phyloP scores from a whole-genome alignment of 2,797 vertebrate genomes.

The Serranus cabrilla region DNA sequence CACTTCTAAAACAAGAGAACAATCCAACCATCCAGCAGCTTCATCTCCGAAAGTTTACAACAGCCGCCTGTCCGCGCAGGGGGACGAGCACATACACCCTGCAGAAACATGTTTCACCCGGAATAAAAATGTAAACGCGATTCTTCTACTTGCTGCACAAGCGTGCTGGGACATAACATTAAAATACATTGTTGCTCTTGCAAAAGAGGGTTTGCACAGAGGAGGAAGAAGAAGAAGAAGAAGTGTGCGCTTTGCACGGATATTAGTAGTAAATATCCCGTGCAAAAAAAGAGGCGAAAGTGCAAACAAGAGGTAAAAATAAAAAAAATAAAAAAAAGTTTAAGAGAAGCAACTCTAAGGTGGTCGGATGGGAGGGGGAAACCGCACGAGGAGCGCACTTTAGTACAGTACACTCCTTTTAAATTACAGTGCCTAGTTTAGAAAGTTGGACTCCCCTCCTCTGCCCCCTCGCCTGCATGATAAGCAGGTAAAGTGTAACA shows the following conservation, averaged over 20 bases:
- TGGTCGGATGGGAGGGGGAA: constrained; percentile 49
- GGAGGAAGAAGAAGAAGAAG: constrained; percentile 26
- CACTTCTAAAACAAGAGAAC: background rate
- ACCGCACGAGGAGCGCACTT: constrained; percentile 63
- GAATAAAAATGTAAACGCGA: constrained; percentile 11
- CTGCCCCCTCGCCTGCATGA: constrained; percentile 49
- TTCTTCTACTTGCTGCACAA: constrained; percentile 2
- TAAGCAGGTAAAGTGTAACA: constrained; percentile 74
- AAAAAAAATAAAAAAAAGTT: constrained; percentile 63
- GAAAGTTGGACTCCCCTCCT: constrained; percentile 83
- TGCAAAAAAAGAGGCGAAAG: constrained; percentile 26
- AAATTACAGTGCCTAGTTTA: constrained; percentile 80
- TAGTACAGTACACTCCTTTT: constrained; percentile 67
- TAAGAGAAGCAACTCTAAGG: constrained; percentile 64
- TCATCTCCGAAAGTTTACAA: constrained; percentile 42
- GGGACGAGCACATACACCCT: background rate
- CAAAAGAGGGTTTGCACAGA: background rate
- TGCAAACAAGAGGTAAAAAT: constrained; percentile 23
- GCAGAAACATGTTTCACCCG: constrained; percentile 17
- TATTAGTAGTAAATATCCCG: constrained; percentile 9
- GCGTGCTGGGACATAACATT: background rate
- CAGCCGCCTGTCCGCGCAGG: constrained; percentile 12
- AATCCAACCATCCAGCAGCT: constrained; percentile 17
- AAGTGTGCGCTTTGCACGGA: constrained; percentile 14
- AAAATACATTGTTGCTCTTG: constrained; percentile 6